Evolutionary conservation across 1,140 invertebrate genomes (phyloP).

Genomic region (Kradibia gibbosae): DNA sequence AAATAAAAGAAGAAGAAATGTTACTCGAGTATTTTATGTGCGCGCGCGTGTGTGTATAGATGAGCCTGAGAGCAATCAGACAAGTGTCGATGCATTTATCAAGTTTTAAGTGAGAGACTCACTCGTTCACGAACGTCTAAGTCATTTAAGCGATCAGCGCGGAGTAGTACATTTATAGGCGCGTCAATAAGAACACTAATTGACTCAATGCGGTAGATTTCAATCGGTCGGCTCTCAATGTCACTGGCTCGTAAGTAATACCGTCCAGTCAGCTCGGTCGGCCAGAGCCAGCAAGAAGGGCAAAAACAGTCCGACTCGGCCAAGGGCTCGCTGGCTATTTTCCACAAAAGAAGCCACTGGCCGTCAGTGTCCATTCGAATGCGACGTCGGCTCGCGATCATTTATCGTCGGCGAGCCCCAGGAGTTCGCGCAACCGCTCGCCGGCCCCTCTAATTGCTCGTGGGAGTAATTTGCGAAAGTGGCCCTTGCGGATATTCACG

Average conservation of each 20-base stretch:
- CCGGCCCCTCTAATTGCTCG: conserved; percentile 13
- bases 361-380: neutral
- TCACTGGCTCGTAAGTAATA: neutral
- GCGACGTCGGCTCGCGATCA: neutral
- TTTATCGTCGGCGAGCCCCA: neutral
- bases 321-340: neutral
- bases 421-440: neutral
- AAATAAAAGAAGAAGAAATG: too few species aligned
- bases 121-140: too few species aligned
- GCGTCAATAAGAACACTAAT: neutral
- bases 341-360: neutral
- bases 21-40: too few species aligned
- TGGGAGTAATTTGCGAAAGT: conserved; percentile 37
- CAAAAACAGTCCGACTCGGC: neutral
- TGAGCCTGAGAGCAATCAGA: too few species aligned
- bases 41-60: too few species aligned
- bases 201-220: neutral
- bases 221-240: neutral
- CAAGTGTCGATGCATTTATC: too few species aligned
- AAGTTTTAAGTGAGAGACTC: too few species aligned
- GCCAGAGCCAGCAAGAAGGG: neutral
- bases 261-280: neutral
- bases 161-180: neutral
- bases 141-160: too few species aligned
- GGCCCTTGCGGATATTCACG: conserved; percentile 7